Base-by-base conservation (phyloP, 2,888 invertebrate genomes). In the Spilarctia lutea region DNA sequence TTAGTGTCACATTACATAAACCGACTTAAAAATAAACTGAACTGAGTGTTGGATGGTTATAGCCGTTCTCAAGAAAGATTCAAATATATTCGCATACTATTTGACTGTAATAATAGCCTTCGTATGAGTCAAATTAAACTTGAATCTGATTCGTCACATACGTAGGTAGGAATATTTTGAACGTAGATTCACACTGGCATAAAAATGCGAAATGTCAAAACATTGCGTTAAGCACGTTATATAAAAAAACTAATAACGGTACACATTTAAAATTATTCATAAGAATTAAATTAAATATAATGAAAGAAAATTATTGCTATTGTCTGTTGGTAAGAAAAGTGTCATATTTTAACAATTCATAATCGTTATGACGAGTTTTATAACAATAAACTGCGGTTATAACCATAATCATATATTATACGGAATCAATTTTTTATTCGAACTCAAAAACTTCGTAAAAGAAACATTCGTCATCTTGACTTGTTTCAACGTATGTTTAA, bases 151-250 rank as follows among this genome's bases (percentile, higher is more conserved):
- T 78, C 71, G 71, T 76, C 74, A 77, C 69, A 39, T 33, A 77
- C 76, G 85, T 81, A 75, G 76, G 69, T 20, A 73, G 75, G 73
- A 16, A 75, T 68, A 71, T 77, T 76, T 81, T 72, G 73, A 71
- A 76, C 63, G 20, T 33, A 69, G 56, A 73, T 56, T 65, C 56
- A 65, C 68, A 67, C 65, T 68, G 73, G 68, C 70, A 77, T 76
- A 74, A 82, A 83, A 81, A 79, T 74, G 65, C 30, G 18, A 30
- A 63, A 74, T 74, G 79, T 83, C 81, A 83, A 79, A 84, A 83
- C 78, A 83, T 77, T 79, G 33, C 30, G 68, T 13, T 56, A 33
- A 65, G 18, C 68, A 68, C 56, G n/a, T 65, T 68, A 30, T 65
- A 65, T 52, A 52, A 78, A 78, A 66, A 27, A 71, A 60, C n/a